Evolutionary conservation across 2,113 vertebrate genomes (phyloP).

Genomic region (Microcebus lehilahytsara): DNA sequence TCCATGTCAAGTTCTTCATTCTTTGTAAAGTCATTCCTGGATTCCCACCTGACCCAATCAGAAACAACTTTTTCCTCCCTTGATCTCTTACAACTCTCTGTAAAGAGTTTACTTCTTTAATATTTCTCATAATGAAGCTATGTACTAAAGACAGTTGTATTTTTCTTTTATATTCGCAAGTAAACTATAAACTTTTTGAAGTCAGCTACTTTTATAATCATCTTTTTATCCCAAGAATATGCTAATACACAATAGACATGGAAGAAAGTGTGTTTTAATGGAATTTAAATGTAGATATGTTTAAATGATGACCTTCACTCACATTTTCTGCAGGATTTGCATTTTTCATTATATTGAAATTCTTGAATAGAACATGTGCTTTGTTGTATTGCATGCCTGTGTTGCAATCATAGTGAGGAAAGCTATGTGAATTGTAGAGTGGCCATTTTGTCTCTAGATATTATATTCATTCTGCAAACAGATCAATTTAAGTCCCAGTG

Average conservation of each 20-base stretch:
- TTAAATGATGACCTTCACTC: neutral
- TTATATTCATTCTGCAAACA: neutral
- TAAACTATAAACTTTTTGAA: neutral
- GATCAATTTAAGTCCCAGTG: neutral
- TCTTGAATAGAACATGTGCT: neutral
- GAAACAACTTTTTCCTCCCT: neutral
- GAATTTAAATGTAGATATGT: neutral
- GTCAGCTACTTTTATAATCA: neutral
- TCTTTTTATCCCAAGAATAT: neutral
- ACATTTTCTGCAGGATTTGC: neutral
- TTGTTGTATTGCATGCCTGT: neutral
- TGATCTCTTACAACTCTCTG: neutral
- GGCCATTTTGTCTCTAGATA: neutral
- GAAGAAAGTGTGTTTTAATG: neutral
- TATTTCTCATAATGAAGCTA: neutral
- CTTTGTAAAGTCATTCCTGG: neutral
- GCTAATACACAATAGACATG: neutral
- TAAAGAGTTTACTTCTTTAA: neutral
- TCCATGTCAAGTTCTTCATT: neutral
- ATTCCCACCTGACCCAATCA: neutral
- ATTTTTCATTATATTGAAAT: neutral
- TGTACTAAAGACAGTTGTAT: neutral
- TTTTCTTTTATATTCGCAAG: neutral
- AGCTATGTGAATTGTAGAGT: neutral
- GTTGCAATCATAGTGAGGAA: neutral